These are phyloP conservation scores for Acleris literana DNA, from an alignment of 2,888 invertebrate species.

Conservation along the genomic window DNA sequence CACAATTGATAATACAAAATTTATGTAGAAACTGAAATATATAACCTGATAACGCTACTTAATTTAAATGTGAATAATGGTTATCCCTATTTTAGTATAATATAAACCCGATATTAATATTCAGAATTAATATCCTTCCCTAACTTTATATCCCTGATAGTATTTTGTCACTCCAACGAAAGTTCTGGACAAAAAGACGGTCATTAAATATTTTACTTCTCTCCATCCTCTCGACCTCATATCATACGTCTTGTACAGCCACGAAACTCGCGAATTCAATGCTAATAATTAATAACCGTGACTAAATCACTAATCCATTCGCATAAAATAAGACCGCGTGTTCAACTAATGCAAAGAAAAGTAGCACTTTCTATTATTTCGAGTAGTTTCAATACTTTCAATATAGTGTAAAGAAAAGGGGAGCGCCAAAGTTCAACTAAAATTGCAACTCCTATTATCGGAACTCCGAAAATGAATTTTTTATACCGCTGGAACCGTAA, in stretches of 20 bases:
- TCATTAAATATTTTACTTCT: conserved; percentile 33
- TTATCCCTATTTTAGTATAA: not conserved
- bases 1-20: no score
- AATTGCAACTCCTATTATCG: no score
- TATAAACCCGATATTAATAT: conserved; percentile 9
- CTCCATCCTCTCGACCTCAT: conserved; percentile 24
- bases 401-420: no score
- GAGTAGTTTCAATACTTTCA: no score
- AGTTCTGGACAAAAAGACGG: conserved; percentile 30
- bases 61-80: not conserved
- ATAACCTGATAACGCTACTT: not conserved
- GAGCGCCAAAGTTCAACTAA: no score
- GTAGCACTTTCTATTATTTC: no score
- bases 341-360: no score
- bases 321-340: no score
- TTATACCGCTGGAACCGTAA: no score
- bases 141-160: conserved; percentile 22
- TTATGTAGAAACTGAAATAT: no score
- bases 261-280: conserved; percentile 5
- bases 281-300: conserved; percentile 1
- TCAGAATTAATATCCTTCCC: conserved; percentile 23
- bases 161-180: conserved; percentile 30
- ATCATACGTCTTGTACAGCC: conserved; percentile 22
- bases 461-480: no score
- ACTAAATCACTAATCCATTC: no score